phyloP scores from a whole-genome alignment of 2,888 invertebrate genomes.

The Hyalella azteca region DNA sequence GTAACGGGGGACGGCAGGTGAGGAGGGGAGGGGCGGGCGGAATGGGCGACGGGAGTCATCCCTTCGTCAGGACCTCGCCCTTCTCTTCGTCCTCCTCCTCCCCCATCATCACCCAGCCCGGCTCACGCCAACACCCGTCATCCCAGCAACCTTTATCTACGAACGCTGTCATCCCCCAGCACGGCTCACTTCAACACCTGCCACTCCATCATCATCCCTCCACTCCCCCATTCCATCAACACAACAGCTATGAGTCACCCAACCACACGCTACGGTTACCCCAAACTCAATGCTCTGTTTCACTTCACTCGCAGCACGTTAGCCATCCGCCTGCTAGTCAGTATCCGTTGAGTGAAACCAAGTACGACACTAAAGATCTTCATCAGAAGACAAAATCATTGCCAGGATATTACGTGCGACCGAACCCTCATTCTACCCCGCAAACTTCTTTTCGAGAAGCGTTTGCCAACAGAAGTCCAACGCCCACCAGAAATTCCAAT shows the following conservation, averaged over 20 bases:
- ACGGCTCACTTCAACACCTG: neutral
- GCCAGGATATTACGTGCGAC: constrained; percentile 45
- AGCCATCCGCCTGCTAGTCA: neutral
- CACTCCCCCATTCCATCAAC: neutral
- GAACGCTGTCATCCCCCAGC: neutral
- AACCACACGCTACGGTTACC: neutral
- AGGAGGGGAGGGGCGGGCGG: constrained; percentile 51
- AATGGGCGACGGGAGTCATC: constrained; percentile 56
- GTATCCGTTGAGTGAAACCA: neutral
- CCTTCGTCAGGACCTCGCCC: constrained; percentile 47
- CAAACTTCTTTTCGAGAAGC: constrained; percentile 51
- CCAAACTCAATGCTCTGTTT: too few relatives aligned
- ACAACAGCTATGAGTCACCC: neutral
- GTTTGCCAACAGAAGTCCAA: constrained; percentile 51
- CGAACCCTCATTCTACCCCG: constrained; percentile 15
- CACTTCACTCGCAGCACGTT: neutral
- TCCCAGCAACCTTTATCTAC: neutral
- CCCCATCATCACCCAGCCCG: constrained; percentile 8
- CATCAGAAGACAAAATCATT: constrained; percentile 47
- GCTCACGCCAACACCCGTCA: constrained; percentile 6
- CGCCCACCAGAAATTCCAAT: constrained; percentile 22
- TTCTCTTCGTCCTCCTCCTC: constrained; percentile 42
- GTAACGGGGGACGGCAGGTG: constrained; percentile 45
- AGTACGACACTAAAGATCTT: neutral
- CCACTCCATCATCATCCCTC: neutral